Evolutionary conservation across 1,140 invertebrate species (phyloP).

Genomic region (Drosophila willistoni): DNA sequence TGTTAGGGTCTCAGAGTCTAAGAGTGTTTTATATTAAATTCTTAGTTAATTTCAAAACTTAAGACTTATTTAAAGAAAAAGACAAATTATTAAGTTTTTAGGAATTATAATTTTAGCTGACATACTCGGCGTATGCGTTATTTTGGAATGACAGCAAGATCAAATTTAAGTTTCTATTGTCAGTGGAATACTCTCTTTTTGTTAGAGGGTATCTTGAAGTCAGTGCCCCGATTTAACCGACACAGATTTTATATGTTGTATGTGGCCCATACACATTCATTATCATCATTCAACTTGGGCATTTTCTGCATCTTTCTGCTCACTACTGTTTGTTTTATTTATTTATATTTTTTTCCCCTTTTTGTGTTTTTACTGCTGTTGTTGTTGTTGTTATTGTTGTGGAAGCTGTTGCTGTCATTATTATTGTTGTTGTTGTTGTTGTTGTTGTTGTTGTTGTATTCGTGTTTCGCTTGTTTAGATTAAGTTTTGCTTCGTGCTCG

Average conservation of each 20-base stretch:
- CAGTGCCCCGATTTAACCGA: slow-evolving; percentile 1
- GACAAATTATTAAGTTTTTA: too few species aligned
- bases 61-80: too few species aligned
- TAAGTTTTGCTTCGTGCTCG: slow-evolving; percentile 52
- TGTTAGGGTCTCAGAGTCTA: too few species aligned
- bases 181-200: too few species aligned
- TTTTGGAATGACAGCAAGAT: too few species aligned
- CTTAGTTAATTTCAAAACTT: too few species aligned
- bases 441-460: slow-evolving; percentile 16
- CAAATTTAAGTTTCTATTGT: too few species aligned
- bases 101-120: too few species aligned
- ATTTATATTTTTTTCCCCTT: slow-evolving; percentile 63
- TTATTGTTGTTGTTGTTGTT: slow-evolving; percentile 9
- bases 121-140: too few species aligned
- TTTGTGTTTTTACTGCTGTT: background rate
- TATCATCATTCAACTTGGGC: slow-evolving; percentile 1
- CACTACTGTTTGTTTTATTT: slow-evolving; percentile 51
- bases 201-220: background rate
- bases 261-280: slow-evolving; percentile 17
- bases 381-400: slow-evolving; percentile 32
- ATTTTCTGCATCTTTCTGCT: slow-evolving; percentile 12
- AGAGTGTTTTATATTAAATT: too few species aligned
- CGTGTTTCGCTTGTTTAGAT: slow-evolving; percentile 39
- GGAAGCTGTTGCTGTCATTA: slow-evolving; percentile 15
- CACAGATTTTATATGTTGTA: background rate